Evolutionary conservation across 2,888 invertebrate species (phyloP).

Genomic region (Chrysomela aeneicollis): DNA sequence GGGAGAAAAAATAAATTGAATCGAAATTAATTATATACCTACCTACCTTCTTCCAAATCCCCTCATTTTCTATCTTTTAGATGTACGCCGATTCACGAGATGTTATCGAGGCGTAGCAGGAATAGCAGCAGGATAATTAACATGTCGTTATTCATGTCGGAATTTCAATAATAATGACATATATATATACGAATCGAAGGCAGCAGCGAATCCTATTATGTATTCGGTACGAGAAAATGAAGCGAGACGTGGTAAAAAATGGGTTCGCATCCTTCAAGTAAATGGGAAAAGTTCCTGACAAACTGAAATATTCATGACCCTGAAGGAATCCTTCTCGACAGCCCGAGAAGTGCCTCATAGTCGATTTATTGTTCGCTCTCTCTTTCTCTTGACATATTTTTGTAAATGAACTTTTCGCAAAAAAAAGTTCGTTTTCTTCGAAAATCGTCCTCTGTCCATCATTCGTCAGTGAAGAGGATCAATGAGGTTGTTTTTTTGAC

Average conservation of each 20-base stretch:
- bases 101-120: too few species aligned
- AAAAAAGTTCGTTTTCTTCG: too few species aligned
- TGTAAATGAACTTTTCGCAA: neutral
- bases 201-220: conserved; percentile 2
- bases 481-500: too few species aligned
- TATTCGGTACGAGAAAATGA: conserved; percentile 9
- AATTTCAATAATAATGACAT: neutral
- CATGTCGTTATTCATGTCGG: neutral
- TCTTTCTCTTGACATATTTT: neutral
- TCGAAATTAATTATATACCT: too few species aligned
- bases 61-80: too few species aligned
- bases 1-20: too few species aligned
- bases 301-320: conserved; percentile 56
- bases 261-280: conserved; percentile 51
- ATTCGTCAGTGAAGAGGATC: too few species aligned
- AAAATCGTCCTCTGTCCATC: too few species aligned
- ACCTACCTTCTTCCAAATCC: too few species aligned
- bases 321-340: conserved; percentile 43
- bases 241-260: conserved; percentile 47
- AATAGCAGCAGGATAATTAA: neutral
- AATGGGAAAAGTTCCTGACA: conserved; percentile 54
- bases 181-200: neutral
- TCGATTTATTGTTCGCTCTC: neutral
- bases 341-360: neutral
- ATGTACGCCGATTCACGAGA: too few species aligned